phyloP scores from a whole-genome alignment of 2,888 invertebrate genomes.

The Temnothorax rugatulus region DNA sequence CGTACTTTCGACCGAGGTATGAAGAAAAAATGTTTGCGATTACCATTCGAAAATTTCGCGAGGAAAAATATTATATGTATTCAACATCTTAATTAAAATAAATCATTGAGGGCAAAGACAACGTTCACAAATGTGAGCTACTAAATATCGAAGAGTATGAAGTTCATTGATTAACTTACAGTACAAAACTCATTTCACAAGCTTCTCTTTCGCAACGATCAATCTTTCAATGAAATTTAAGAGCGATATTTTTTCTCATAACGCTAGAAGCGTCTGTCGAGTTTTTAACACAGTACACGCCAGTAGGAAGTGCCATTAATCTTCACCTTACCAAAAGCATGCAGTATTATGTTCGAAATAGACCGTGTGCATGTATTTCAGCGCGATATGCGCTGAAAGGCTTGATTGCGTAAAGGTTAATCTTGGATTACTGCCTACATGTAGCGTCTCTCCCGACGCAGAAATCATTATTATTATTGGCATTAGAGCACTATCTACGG shows the following conservation, averaged over 20 bases:
- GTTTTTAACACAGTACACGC: neutral
- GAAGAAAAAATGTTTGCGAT: neutral
- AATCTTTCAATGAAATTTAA: neutral
- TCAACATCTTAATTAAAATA: neutral
- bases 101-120: neutral
- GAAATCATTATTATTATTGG: constrained; percentile 13
- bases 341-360: neutral
- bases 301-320: constrained; percentile 18
- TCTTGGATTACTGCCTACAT: constrained; percentile 22
- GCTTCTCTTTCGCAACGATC: neutral
- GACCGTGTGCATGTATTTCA: neutral
- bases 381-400: neutral
- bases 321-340: neutral
- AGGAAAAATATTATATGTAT: neutral
- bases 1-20: too few species aligned
- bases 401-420: constrained; percentile 27
- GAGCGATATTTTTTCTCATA: neutral
- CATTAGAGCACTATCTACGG: neutral
- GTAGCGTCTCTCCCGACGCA: neutral
- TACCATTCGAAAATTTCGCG: neutral
- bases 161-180: neutral
- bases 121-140: neutral
- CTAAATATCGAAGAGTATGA: neutral
- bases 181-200: constrained; percentile 10
- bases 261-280: constrained; percentile 7